Evolutionary conservation across 2,797 vertebrate genomes (phyloP).

Genomic region (Chiroxiphia lanceolata): DNA sequence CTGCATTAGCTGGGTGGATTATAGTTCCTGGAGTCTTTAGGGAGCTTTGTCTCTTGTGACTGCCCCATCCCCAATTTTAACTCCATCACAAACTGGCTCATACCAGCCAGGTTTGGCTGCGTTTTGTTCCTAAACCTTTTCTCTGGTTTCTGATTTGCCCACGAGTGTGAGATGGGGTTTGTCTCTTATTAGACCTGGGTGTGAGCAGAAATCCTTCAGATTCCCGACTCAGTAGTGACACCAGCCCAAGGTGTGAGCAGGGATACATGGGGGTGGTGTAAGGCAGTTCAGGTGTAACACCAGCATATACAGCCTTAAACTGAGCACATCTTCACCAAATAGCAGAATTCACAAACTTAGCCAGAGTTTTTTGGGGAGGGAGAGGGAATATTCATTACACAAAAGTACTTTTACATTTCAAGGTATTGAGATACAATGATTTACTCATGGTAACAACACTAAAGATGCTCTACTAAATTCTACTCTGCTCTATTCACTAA

Average conservation of each 20-base stretch:
- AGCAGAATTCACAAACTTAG: neutral
- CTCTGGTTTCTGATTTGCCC: neutral
- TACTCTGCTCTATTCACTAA: neutral
- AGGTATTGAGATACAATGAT: neutral
- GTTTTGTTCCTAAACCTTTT: neutral
- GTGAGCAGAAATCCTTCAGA: neutral
- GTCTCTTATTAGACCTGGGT: neutral
- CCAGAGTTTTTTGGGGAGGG: neutral
- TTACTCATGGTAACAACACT: neutral
- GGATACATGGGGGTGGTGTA: fast-evolving
- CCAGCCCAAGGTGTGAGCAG: fast-evolving
- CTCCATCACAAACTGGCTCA: neutral
- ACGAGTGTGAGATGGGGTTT: fast-evolving
- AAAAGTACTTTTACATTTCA: neutral
- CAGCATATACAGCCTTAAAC: neutral
- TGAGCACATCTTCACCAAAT: neutral
- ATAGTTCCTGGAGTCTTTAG: constrained; percentile 23
- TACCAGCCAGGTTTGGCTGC: fast-evolving
- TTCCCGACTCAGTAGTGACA: fast-evolving
- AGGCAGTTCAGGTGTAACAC: neutral
- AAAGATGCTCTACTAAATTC: neutral
- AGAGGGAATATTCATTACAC: neutral
- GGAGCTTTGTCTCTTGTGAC: neutral
- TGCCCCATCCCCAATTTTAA: neutral
- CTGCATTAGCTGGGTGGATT: constrained; percentile 40